Base-by-base conservation (phyloP, 2,888 invertebrate genomes). In the Empis livida region DNA sequence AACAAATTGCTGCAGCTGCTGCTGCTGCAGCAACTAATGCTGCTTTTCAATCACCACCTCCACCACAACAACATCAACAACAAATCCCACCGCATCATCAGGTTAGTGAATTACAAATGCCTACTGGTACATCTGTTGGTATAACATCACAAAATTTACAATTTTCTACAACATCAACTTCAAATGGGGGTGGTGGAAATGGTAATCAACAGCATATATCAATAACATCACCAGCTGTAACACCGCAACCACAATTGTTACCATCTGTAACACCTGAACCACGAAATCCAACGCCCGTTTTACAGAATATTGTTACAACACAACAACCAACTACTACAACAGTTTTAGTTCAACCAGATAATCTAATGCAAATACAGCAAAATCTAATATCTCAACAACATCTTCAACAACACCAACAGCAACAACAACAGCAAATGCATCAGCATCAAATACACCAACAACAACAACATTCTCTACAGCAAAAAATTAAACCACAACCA, bases 231-330 rank as follows among this genome's bases (percentile, higher is more conserved):
- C 49, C 50, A n/a, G 40, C 50, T 11, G 48, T 49, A 11, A 47
- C 51, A 9, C 52, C 47, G 35, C 53, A 52, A 48, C 61, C 64
- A 37, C 63, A 61, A 3, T 55, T 61, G 51, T 59, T 63, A 17
- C 63, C 62, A 41, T 58, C 66, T 6, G 62, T 62, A 6, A 64
- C 66, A 10, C 59, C 66, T 15, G 65, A 68, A 52, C 64, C 66
- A 57, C 59, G 65, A 15, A 66, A 68, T 50, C 49, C 65, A 3
- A 65, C 67, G 32, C 59, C 61, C 14, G 56, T 57, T 49, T 42
- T 55, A 49, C 45, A 63, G 61, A 38, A 64, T 66, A 46, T 64
- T 58, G 49, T 49, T 59, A 47, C 64, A 59, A 48, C 64, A 54
- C 46, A 57, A 61, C 41, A 59, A 58, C 45, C 62, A 58, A 42